Evolutionary conservation across 2,113 vertebrate species (phyloP), one percentile per base, ranked within the genome.

Genomic region (Gila orcuttii): DNA sequence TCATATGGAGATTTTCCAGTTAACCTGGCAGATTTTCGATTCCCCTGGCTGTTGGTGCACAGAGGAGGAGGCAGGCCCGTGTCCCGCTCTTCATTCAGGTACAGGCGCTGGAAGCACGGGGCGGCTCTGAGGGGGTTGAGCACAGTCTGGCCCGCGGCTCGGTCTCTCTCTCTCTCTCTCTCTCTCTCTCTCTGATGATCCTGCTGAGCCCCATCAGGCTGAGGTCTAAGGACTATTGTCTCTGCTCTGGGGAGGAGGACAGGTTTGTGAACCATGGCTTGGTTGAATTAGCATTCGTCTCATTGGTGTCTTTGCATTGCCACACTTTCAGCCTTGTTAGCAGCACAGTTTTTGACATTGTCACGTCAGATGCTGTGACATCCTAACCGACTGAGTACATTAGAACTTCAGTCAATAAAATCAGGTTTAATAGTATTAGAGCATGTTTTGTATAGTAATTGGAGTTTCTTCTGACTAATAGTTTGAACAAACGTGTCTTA

Each of bases 201-300:
- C 95, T 89, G 94, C 94, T 94, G 95, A 94, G 94, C 94, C 93
- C 94, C 92, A 91, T 92, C 94, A 95, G 93, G 93, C 90, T 62
- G 0, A 82, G 0, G n/a, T 77, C 78, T 89, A 73, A 85, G 84
- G 78, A 90, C 90, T 87, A 87, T 80, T 86, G 79, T 88, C 60
- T 89, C 78, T 60, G 69, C 75, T 52, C n/a, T 68, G 73, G 62
- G 36, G 39, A 84, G 64, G 86, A 84, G 73, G 86, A 33, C 52
- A 76, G 77, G 36, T 84, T 52, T 28, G 23, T 69, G 75, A 82
- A 68, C 62, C 19, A 68, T 82, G 25, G 39, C 62, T 83, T 45
- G 13, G 59, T 83, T 81, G 85, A 62, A 80, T 80, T 84, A 86
- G 69, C 39, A 59, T 64, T 69, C 13, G 76, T 33, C 80, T 78